Percentiles rank a stretch among this genome's conserved stretches.
These are phyloP conservation scores for Apis florea DNA, from an alignment of 1,140 invertebrate species.

Conservation along the genomic window DNA sequence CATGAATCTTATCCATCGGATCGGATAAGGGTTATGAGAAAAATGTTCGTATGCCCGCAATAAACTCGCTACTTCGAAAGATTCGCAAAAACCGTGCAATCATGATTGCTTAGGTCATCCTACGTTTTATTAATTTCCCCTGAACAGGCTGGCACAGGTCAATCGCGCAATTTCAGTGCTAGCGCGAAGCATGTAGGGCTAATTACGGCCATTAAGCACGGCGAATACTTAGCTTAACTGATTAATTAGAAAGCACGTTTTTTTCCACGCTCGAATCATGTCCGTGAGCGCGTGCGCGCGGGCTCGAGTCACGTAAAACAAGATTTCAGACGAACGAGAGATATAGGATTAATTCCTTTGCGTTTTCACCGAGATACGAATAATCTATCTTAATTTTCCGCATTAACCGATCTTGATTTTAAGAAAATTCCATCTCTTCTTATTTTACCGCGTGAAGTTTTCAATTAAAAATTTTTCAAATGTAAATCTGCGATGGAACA, in stretches of 20 bases:
- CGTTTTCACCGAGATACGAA: background rate
- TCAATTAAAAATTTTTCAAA: too few species aligned
- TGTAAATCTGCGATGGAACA: too few species aligned
- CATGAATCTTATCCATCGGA: background rate
- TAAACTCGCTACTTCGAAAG: background rate
- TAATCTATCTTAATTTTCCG: background rate
- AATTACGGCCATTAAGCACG: constrained; percentile 57
- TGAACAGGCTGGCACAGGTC: constrained; percentile 39
- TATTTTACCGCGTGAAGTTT: too few species aligned
- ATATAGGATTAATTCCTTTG: constrained; percentile 16
- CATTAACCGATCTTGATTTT: constrained; percentile 21
- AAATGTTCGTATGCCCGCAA: background rate
- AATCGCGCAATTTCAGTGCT: constrained; percentile 57
- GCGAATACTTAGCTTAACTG: constrained; percentile 55
- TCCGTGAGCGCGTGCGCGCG: background rate
- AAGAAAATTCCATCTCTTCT: too few species aligned
- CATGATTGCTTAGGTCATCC: constrained; percentile 33
- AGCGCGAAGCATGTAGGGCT: constrained; percentile 45
- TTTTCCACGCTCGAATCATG: background rate
- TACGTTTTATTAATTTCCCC: constrained; percentile 44
- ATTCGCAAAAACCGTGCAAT: constrained; percentile 23
- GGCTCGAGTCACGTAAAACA: constrained; percentile 9
- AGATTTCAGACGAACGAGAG: constrained; percentile 11
- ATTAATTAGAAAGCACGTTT: constrained; percentile 60
- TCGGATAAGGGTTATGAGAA: background rate